These are phyloP conservation scores for Ictalurus furcatus DNA, from an alignment of 2,113 vertebrate species.

Conservation along the genomic window DNA sequence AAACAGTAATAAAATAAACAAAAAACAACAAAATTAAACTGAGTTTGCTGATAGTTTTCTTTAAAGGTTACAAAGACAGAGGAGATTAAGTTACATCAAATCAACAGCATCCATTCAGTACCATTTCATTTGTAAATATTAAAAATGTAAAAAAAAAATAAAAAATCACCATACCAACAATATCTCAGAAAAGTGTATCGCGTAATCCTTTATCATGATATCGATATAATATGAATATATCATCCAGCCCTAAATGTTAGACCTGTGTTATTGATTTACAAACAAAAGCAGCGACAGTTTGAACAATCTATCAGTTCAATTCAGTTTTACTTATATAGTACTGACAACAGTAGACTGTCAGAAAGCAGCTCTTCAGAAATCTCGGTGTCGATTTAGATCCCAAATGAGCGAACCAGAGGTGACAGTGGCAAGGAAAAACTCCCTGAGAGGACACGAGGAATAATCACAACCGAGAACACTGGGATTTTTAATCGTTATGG, in stretches of 20 bases:
- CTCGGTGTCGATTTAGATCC: background rate
- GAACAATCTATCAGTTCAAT: background rate
- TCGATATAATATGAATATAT: too few relatives aligned
- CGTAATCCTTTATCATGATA: too few relatives aligned
- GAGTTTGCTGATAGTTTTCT: too few relatives aligned
- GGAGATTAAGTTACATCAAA: too few relatives aligned
- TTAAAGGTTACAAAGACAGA: too few relatives aligned
- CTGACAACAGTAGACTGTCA: background rate
- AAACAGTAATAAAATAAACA: too few relatives aligned
- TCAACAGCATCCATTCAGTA: too few relatives aligned
- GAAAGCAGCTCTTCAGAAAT: background rate
- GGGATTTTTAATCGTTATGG: background rate
- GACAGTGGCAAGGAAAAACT: background rate
- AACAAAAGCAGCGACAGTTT: background rate
- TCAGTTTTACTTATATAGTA: background rate
- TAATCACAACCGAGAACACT: background rate
- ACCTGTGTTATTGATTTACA: background rate
- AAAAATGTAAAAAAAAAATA: too few relatives aligned
- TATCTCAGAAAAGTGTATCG: too few relatives aligned
- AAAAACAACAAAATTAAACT: too few relatives aligned
- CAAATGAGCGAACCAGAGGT: background rate
- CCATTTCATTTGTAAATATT: too few relatives aligned
- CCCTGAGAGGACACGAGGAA: background rate
- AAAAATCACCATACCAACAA: too few relatives aligned
- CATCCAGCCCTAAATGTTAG: background rate